Evolutionary conservation across 2,888 invertebrate species (phyloP).

Genomic region (Caenorhabditis sulstoni): DNA sequence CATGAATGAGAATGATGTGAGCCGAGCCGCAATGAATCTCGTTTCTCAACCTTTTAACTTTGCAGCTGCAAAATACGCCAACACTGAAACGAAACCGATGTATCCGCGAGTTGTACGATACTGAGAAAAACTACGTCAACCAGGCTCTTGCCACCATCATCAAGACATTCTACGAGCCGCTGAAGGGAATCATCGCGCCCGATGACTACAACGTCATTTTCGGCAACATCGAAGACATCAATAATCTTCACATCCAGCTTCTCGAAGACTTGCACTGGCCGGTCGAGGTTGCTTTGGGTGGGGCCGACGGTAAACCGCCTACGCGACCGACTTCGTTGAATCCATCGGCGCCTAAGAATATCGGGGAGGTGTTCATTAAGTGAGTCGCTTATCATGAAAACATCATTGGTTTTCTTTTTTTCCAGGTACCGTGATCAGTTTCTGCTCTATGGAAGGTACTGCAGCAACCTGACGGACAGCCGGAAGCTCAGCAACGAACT

Average conservation of each 20-base stretch:
- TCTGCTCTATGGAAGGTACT: conserved; percentile 95
- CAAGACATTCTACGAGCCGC: conserved; percentile 81
- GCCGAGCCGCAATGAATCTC: neutral
- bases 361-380: conserved; percentile 90
- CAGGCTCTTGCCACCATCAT: conserved; percentile 85
- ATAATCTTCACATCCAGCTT: conserved; percentile 62
- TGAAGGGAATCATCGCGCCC: conserved; percentile 86
- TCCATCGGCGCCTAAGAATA: conserved; percentile 63
- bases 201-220: conserved; percentile 90
- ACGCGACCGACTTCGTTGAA: conserved; percentile 51
- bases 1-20: conserved; percentile 61
- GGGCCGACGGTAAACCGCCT: conserved; percentile 29
- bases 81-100: conserved; percentile 88
- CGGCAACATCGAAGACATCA: conserved; percentile 88
- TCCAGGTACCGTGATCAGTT: conserved; percentile 90
- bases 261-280: conserved; percentile 68
- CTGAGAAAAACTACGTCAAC: conserved; percentile 96
- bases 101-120: conserved; percentile 90
- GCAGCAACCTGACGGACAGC: conserved; percentile 93
- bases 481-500: conserved; percentile 85
- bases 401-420: neutral
- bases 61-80: conserved; percentile 48
- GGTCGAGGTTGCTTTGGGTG: conserved; percentile 60
- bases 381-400: conserved; percentile 28
- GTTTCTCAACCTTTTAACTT: neutral